These are phyloP conservation scores for Hirtodrosophila cameraria DNA, from an alignment of 2,888 invertebrate genomes.

Conservation along the genomic window DNA sequence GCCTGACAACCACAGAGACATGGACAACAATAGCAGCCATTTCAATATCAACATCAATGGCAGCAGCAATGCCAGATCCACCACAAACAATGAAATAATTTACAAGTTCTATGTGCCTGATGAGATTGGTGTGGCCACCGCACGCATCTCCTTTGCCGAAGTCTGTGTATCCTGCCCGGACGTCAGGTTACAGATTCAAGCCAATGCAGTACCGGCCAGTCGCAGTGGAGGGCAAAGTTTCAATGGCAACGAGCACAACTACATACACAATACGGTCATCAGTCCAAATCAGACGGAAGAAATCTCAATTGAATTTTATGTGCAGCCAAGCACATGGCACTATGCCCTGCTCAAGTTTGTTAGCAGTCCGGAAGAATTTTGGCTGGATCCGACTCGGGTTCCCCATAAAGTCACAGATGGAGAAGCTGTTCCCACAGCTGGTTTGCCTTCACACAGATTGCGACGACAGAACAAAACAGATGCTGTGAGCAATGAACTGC, in stretches of 20 bases:
- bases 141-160: conserved; percentile 81
- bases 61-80: conserved; percentile 24
- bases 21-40: conserved; percentile 3
- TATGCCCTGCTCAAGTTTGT: conserved; percentile 85
- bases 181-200: conserved; percentile 85
- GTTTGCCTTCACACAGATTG: neutral
- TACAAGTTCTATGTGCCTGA: conserved; percentile 86
- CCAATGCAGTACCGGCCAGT: conserved; percentile 85
- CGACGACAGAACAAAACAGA: conserved; percentile 19
- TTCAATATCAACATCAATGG: too few species aligned
- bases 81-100: conserved; percentile 78
- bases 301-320: conserved; percentile 85
- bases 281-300: conserved; percentile 84
- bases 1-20: conserved; percentile 11
- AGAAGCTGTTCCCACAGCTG: neutral
- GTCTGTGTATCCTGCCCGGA: conserved; percentile 84
- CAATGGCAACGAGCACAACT: conserved; percentile 83
- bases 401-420: conserved; percentile 1
- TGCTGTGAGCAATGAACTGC: conserved; percentile 22
- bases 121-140: conserved; percentile 79
- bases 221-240: conserved; percentile 5
- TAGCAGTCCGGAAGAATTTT: conserved; percentile 24
- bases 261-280: conserved; percentile 85
- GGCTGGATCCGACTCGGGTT: neutral
- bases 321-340: conserved; percentile 87